Conservation (phyloP, 2,888 invertebrate genomes). For the Drosophila koepferae region DNA sequence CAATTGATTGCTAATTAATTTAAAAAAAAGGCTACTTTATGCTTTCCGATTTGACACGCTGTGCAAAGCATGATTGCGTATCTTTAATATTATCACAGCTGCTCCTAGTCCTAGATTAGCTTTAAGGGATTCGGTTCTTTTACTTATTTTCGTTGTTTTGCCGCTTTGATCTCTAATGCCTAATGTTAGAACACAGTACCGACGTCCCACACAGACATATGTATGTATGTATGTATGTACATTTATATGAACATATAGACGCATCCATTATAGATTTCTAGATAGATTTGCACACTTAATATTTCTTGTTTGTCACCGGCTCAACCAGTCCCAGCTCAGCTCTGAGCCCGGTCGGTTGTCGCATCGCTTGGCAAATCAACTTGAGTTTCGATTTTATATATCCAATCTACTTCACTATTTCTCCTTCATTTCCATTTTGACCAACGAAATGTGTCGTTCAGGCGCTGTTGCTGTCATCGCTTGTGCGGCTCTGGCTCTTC, state of each 20-base stretch:
- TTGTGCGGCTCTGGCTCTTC: constrained; percentile 48
- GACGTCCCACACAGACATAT: constrained; percentile 9
- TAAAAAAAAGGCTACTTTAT: too few relatives aligned
- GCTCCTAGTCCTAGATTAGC: background rate
- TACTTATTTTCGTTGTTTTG: too few relatives aligned
- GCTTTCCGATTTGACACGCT: too few relatives aligned
- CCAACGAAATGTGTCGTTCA: constrained; percentile 63
- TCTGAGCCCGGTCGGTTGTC: constrained; percentile 64
- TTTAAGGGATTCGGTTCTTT: background rate
- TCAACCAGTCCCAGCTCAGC: constrained; percentile 70
- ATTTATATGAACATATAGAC: background rate
- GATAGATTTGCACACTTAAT: constrained; percentile 34
- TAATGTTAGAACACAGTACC: constrained; percentile 23
- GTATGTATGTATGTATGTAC: too few relatives aligned
- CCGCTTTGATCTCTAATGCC: constrained; percentile 20
- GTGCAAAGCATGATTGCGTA: too few relatives aligned
- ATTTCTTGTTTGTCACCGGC: constrained; percentile 48
- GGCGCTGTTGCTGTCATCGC: constrained; percentile 57
- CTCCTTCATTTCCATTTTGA: constrained; percentile 4
- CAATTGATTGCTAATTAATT: too few relatives aligned
- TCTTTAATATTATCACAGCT: background rate
- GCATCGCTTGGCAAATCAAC: constrained; percentile 34
- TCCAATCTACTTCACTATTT: constrained; percentile 9
- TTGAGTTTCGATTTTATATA: background rate
- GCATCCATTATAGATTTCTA: background rate